Evolutionary conservation across 1,140 invertebrate genomes (phyloP).

Genomic region (Drosophila sturtevanti): DNA sequence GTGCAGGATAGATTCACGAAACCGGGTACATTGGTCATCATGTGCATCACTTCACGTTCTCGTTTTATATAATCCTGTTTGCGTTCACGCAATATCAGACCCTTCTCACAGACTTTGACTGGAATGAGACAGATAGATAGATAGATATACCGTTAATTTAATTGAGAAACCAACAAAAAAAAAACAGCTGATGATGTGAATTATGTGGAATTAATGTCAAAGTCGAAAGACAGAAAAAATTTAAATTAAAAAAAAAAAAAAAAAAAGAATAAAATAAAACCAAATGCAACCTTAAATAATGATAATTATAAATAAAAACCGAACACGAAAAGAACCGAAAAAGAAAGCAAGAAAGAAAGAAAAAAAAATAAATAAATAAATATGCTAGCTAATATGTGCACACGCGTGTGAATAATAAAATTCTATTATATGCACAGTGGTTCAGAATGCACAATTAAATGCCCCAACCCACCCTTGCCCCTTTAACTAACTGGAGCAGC

Average conservation of each 20-base stretch:
- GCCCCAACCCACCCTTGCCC: no score
- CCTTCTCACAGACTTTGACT: constrained; percentile 98
- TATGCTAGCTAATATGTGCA: constrained; percentile 14
- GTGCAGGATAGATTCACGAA: constrained; percentile 97
- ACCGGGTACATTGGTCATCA: constrained; percentile 86
- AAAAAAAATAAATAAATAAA: constrained; percentile 27
- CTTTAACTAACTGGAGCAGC: neutral
- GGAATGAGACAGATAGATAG: constrained; percentile 75
- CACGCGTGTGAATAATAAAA: constrained; percentile 53
- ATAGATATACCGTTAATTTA: constrained; percentile 3
- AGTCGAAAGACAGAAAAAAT: neutral
- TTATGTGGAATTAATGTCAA: constrained; percentile 4
- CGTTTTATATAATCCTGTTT: constrained; percentile 96
- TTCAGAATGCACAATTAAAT: neutral
- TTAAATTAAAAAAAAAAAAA: constrained; percentile 13
- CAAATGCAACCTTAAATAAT: constrained; percentile 45
- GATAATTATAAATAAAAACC: constrained; percentile 32
- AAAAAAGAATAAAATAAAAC: constrained; percentile 19
- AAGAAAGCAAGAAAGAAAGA: constrained; percentile 20
- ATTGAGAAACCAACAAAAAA: neutral
- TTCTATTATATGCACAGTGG: constrained; percentile 12
- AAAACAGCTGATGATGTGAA: constrained; percentile 7
- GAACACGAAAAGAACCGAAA: neutral
- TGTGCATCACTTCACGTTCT: constrained; percentile 82
- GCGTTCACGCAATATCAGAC: constrained; percentile 94